Percentiles rank a stretch among this genome's conserved stretches.
Evolutionary conservation across 2,797 vertebrate species (phyloP).

Genomic region (Podarcis lilfordi): DNA sequence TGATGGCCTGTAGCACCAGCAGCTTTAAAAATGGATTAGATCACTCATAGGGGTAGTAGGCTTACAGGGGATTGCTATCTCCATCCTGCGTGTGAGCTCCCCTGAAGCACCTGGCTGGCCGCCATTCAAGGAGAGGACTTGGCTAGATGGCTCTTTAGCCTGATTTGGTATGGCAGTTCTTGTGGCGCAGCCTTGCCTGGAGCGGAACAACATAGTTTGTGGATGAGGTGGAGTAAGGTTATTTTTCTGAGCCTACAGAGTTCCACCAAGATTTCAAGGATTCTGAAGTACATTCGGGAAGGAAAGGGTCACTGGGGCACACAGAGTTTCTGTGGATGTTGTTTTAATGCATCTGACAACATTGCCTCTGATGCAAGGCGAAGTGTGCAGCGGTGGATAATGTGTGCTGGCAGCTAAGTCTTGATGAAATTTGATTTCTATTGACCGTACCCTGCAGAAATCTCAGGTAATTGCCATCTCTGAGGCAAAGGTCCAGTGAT

Average conservation of each 20-base stretch:
- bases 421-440: conserved; percentile 49
- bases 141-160: background rate
- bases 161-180: background rate
- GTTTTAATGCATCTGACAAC: conserved; percentile 32
- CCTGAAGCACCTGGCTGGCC: background rate
- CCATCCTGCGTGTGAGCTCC: background rate
- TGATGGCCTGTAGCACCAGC: background rate
- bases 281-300: background rate
- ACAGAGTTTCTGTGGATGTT: conserved; percentile 31
- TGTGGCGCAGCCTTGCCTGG: background rate
- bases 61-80: background rate
- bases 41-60: background rate
- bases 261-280: background rate
- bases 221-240: background rate
- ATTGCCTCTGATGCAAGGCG: conserved; percentile 21
- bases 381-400: conserved; percentile 5
- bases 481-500: conserved; percentile 7
- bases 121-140: background rate
- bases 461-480: conserved; percentile 38
- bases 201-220: background rate
- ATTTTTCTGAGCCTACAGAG: background rate
- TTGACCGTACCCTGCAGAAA: conserved; percentile 37
- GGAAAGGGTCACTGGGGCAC: background rate
- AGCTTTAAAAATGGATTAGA: background rate
- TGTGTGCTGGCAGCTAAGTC: conserved; percentile 29